A percentile compares a stretch with the other conserved stretches of the same genome.
phyloP scores from a whole-genome alignment of 2,797 vertebrate genomes.

The Propithecus perrieri region DNA sequence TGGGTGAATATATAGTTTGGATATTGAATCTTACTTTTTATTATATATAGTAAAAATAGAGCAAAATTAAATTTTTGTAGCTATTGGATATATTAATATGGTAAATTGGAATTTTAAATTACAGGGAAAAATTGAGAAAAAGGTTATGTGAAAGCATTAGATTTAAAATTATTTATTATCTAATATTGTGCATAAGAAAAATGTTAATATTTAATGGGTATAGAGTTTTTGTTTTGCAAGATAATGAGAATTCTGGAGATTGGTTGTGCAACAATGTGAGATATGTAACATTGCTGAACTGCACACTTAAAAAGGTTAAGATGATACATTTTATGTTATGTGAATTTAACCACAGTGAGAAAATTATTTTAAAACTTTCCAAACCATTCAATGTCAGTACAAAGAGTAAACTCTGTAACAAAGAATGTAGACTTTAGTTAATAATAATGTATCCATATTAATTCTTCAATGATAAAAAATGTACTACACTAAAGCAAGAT shows the following conservation, averaged over 20 bases:
- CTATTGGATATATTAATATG: not conserved
- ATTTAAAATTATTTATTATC: slow-evolving; percentile 43
- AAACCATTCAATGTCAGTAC: not conserved
- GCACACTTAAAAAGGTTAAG: not conserved
- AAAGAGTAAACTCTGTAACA: not conserved
- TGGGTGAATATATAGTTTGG: not conserved
- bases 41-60: slow-evolving; percentile 1
- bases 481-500: not conserved
- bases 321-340: not conserved
- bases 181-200: slow-evolving; percentile 45
- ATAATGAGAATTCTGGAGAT: not conserved
- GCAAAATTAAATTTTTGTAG: slow-evolving; percentile 42
- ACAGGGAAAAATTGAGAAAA: not conserved
- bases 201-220: not conserved
- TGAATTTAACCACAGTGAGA: slow-evolving; percentile 24
- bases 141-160: not conserved
- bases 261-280: not conserved
- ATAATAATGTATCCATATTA: not conserved
- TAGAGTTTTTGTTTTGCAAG: slow-evolving; percentile 23
- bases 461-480: not conserved
- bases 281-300: not conserved
- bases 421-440: not conserved
- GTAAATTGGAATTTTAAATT: slow-evolving; percentile 38
- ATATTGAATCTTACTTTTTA: slow-evolving; percentile 12
- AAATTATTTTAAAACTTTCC: not conserved